Conservation (phyloP, 2,797 vertebrate species). For the Xenentodon cancila region DNA sequence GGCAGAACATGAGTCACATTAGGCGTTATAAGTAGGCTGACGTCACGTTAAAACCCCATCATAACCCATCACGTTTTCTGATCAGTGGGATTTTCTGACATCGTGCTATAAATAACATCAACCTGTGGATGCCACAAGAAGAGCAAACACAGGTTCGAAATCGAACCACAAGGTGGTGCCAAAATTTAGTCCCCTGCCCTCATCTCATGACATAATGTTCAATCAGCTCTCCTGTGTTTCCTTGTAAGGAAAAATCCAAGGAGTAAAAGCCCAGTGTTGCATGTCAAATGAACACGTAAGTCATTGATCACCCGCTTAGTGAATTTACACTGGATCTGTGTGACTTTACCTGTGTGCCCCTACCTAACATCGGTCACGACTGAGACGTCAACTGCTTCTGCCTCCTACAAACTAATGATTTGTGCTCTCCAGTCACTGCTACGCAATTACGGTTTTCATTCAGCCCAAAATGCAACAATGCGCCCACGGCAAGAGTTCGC, state of each 20-base stretch:
- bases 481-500: conserved; percentile 27
- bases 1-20: background rate
- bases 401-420: conserved; percentile 19
- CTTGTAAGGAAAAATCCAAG: background rate
- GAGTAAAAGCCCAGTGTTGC: background rate
- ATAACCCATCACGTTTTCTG: background rate
- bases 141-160: conserved; percentile 17
- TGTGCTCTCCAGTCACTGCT: background rate
- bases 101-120: conserved; percentile 18
- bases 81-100: background rate
- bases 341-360: conserved; percentile 28
- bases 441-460: conserved; percentile 20
- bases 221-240: background rate
- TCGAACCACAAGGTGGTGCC: conserved; percentile 70
- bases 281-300: conserved; percentile 11
- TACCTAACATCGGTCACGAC: conserved; percentile 42
- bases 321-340: conserved; percentile 38
- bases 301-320: conserved; percentile 5
- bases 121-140: conserved; percentile 35
- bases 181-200: conserved; percentile 23
- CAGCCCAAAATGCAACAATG: conserved; percentile 52
- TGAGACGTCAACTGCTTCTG: conserved; percentile 22
- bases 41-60: background rate
- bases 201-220: background rate
- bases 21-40: background rate